Conservation (phyloP, 2,113 vertebrate genomes). For the Orientallactaga bullata region DNA sequence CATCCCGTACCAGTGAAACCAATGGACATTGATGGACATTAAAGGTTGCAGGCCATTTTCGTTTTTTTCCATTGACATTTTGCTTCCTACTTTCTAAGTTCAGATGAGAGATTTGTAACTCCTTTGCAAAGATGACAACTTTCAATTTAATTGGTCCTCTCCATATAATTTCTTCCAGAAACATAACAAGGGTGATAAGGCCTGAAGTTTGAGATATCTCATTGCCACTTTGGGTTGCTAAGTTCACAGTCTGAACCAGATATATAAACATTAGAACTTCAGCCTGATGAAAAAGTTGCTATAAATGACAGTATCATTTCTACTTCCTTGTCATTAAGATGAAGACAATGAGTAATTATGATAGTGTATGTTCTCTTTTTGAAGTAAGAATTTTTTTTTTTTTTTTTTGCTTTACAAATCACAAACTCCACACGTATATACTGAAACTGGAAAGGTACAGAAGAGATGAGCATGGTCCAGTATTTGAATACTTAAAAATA, state of each 20-base stretch:
- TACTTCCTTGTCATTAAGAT: not conserved
- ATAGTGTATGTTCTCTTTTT: not conserved
- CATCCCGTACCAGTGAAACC: not conserved
- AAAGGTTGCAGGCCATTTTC: not conserved
- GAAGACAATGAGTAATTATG: not conserved
- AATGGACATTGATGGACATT: not conserved
- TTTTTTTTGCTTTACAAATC: not conserved
- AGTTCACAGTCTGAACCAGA: not conserved
- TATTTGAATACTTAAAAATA: not conserved
- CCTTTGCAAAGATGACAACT: not conserved
- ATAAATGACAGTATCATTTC: not conserved
- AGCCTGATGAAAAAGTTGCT: not conserved
- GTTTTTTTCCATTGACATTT: not conserved
- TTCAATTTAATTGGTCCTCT: not conserved
- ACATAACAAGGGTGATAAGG: not conserved
- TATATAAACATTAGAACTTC: not conserved
- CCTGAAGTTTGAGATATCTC: not conserved
- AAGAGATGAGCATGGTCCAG: not conserved
- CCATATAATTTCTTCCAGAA: not conserved
- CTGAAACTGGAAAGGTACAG: not conserved
- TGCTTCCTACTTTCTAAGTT: not conserved
- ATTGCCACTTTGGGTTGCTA: not conserved
- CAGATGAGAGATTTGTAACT: not conserved
- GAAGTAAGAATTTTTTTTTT: not conserved
- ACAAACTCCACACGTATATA: not conserved